Evolutionary conservation across 2,797 vertebrate species (phyloP).

Genomic region (Meriones psammophilus): DNA sequence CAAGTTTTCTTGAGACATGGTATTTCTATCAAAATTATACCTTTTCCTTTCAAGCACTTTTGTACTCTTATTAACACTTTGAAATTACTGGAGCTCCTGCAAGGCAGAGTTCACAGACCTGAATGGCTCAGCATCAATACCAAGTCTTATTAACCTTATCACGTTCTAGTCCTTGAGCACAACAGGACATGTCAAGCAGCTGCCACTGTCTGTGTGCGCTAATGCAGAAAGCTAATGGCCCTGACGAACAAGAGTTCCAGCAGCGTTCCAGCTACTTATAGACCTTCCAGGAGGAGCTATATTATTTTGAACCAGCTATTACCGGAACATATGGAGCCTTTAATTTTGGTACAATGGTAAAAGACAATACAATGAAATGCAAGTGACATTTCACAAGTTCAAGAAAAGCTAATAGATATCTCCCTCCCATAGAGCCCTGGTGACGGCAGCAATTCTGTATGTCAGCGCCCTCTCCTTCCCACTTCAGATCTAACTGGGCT

Average conservation of each 20-base stretch:
- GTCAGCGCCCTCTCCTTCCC: neutral
- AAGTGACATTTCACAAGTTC: constrained; percentile 48
- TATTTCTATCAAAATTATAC: constrained; percentile 58
- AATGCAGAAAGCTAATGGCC: constrained; percentile 72
- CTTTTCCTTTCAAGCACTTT: neutral
- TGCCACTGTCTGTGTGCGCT: constrained; percentile 70
- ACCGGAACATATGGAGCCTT: constrained; percentile 65
- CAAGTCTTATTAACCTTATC: constrained; percentile 82
- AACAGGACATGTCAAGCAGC: constrained; percentile 69
- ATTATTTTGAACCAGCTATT: constrained; percentile 70
- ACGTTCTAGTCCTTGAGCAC: constrained; percentile 79
- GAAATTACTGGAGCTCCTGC: constrained; percentile 46
- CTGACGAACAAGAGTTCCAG: constrained; percentile 71
- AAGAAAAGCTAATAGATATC: constrained; percentile 17
- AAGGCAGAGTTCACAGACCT: constrained; percentile 17
- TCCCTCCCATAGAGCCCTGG: neutral
- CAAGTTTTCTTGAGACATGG: neutral
- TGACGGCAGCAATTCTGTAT: constrained; percentile 9
- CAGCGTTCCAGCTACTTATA: constrained; percentile 63
- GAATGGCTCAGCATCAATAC: constrained; percentile 57
- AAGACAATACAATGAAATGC: constrained; percentile 51
- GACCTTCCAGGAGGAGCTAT: constrained; percentile 65
- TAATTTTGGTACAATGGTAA: constrained; percentile 69
- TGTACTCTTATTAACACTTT: constrained; percentile 53
- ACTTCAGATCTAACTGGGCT: neutral